These are phyloP conservation scores for Hybos culiciformis DNA, from an alignment of 2,888 invertebrate species.

Conservation along the genomic window DNA sequence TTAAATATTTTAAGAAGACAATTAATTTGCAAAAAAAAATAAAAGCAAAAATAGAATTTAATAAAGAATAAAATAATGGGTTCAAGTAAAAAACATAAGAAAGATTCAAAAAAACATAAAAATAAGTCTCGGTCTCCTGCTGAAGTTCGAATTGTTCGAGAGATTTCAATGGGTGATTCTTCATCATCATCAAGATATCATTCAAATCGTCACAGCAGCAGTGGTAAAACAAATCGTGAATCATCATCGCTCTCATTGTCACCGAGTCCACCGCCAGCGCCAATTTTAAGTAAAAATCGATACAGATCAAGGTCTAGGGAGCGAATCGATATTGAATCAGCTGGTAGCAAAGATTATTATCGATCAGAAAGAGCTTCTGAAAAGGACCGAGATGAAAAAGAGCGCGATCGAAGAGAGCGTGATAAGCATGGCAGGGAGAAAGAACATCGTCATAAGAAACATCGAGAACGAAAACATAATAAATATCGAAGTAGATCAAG, in stretches of 20 bases:
- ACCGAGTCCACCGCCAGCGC: conserved; percentile 2
- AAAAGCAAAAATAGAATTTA: too few relatives aligned
- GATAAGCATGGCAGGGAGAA: neutral
- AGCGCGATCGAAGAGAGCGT: neutral
- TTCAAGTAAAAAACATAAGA: conserved; percentile 34
- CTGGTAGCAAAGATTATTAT: neutral
- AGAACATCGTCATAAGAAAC: conserved; percentile 24
- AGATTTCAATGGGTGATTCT: neutral
- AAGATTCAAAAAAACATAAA: conserved; percentile 29
- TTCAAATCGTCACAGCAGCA: neutral
- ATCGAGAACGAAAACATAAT: conserved; percentile 24
- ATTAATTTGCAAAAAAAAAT: too few relatives aligned
- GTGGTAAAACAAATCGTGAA: neutral
- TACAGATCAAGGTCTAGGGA: neutral
- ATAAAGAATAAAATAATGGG: conserved; percentile 25
- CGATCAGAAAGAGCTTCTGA: conserved; percentile 5
- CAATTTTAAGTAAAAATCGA: neutral
- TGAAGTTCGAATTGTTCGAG: conserved; percentile 12
- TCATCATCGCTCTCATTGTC: neutral
- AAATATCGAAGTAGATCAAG: conserved; percentile 7
- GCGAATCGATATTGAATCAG: conserved; percentile 1
- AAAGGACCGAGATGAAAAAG: conserved; percentile 1
- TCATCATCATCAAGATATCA: too few relatives aligned
- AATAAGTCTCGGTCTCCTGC: conserved; percentile 19
- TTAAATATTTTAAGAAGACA: too few relatives aligned